A percentile compares a stretch with the other conserved stretches of the same genome.
phyloP scores from a whole-genome alignment of 2,888 invertebrate genomes.

The Cosmia pyralina region DNA sequence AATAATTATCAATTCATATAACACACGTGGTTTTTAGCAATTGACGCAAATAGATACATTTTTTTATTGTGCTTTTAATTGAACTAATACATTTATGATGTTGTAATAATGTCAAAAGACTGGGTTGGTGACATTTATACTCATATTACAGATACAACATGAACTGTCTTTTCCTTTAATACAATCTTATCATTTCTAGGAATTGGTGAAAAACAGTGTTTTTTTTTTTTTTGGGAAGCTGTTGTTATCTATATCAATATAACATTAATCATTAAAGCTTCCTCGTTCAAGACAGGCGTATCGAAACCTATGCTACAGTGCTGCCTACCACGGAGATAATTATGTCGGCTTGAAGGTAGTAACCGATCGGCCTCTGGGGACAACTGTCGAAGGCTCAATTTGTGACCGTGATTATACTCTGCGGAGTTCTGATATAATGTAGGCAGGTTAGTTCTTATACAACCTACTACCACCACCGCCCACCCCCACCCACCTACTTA shows the following conservation, averaged over 20 bases:
- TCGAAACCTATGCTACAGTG: conserved; percentile 17
- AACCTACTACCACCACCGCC: too few relatives aligned
- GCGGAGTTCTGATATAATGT: background rate
- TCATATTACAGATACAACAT: conserved; percentile 1
- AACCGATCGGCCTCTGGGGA: conserved; percentile 58
- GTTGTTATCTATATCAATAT: conserved; percentile 21
- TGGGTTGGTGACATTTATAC: background rate
- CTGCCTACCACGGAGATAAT: conserved; percentile 53
- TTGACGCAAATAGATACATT: too few relatives aligned
- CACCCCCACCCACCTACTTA: too few relatives aligned
- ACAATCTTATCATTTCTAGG: conserved; percentile 3
- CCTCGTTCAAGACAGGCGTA: conserved; percentile 41
- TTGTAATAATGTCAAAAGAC: too few relatives aligned
- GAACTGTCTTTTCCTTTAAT: background rate
- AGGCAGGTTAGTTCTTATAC: background rate
- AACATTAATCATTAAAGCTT: conserved; percentile 44
- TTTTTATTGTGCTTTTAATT: too few relatives aligned
- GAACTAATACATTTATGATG: too few relatives aligned
- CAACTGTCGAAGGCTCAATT: conserved; percentile 43
- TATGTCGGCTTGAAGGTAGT: conserved; percentile 5
- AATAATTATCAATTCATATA: conserved; percentile 3
- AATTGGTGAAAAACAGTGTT: background rate
- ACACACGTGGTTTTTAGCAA: conserved; percentile 16
- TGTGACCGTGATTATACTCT: conserved; percentile 5
- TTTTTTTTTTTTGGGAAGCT: background rate